Evolutionary conservation across 2,113 vertebrate species (phyloP), one percentile per base, ranked within the genome.

Genomic region (Urocolius indicus): DNA sequence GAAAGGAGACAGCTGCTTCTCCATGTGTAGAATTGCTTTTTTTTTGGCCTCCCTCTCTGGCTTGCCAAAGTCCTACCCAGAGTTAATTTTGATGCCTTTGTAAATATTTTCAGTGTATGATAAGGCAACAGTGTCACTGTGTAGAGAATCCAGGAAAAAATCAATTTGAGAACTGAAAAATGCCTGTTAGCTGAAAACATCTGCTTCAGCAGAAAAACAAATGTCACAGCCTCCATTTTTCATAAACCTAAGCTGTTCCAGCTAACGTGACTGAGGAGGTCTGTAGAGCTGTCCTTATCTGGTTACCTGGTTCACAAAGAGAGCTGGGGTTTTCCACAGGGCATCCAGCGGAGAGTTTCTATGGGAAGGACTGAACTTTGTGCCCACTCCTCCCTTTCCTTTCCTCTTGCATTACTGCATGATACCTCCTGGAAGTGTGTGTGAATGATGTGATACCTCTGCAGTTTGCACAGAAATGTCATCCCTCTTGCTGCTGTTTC

Each of bases 21-120:
- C 36, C 45, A 23, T 16, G 4, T 29, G 9, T 6, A n/a, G 68
- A 88, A 73, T 43, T 88, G 8, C 18, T 73, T 72, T 68, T 49
- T 49, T 36, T 87, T 84, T 15, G 8, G 16, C 24, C n/a, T 83
- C 55, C 17, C 11, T 78, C 11, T 16, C 8, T 48, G 36, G 13
- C 76, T 84, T 5, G 11, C 65, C 34, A 16, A 32, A 83, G n/a
- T 62, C 66, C 41, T 73, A 59, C 34, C 20, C 27, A 36, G 62
- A 41, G 66, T 79, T 72, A 49, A 67, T 93, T 93, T 10, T 85
- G 62, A 57, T 61, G 61, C 69, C 23, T 91, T 79, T 76, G 29
- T 87, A 79, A 94, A 57, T 90, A 61, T 80, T 91, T 91, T 88
- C 43, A 63, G 67, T 66, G 75, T 76, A 38, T 65, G 71, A 87